These are phyloP conservation scores for Clanis bilineata DNA, from an alignment of 2,888 invertebrate species.

Conservation along the genomic window DNA sequence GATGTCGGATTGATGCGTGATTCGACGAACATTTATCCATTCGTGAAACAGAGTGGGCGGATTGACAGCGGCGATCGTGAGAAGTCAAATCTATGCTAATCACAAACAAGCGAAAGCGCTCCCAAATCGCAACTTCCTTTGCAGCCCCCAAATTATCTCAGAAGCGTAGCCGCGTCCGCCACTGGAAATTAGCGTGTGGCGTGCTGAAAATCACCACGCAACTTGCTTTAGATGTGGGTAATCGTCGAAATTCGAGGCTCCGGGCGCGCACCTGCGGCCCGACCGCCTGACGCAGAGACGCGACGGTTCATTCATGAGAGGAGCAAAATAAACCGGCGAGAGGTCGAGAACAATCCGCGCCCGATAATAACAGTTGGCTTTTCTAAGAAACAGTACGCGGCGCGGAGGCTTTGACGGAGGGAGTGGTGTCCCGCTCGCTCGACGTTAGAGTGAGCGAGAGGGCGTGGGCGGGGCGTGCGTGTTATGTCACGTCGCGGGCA, in stretches of 20 bases:
- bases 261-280: constrained; percentile 75
- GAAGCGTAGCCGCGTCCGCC: constrained; percentile 57
- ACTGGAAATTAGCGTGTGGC: constrained; percentile 73
- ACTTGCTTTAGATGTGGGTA: constrained; percentile 64
- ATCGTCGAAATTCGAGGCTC: constrained; percentile 67
- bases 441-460: constrained; percentile 58
- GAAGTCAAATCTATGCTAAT: constrained; percentile 45
- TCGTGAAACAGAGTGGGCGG: constrained; percentile 43
- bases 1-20: constrained; percentile 61
- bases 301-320: constrained; percentile 74
- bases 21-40: constrained; percentile 50
- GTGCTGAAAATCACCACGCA: constrained; percentile 72
- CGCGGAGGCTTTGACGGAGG: constrained; percentile 74
- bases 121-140: constrained; percentile 68
- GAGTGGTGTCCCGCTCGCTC: constrained; percentile 62
- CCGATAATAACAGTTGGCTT: constrained; percentile 79
- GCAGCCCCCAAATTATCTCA: constrained; percentile 55
- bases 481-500: constrained; percentile 65
- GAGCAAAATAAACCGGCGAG: constrained; percentile 58
- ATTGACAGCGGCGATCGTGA: constrained; percentile 45
- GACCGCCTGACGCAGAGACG: too few species aligned
- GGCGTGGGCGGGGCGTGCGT: constrained; percentile 70
- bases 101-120: constrained; percentile 57
- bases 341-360: constrained; percentile 72
- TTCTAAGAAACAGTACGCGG: constrained; percentile 71